phyloP scores from a whole-genome alignment of 2,797 vertebrate genomes.

The Poecilia velifera region DNA sequence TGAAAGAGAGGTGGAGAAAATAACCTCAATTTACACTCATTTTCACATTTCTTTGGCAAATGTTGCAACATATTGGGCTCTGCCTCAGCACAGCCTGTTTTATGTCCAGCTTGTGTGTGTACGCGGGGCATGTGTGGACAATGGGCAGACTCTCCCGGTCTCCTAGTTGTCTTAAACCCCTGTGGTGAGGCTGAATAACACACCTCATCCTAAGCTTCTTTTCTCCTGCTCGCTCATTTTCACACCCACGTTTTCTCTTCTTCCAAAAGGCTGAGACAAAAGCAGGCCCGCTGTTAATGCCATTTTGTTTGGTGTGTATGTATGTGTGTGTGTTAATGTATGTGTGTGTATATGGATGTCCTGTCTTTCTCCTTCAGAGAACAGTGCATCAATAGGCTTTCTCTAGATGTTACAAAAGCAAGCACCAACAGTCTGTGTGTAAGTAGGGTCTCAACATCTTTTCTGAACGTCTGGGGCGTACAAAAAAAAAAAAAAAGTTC shows the following conservation, averaged over 20 bases:
- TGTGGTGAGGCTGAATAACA: slow-evolving; percentile 84
- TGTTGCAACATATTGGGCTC: slow-evolving; percentile 79
- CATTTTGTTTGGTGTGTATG: slow-evolving; percentile 52
- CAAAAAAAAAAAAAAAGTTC: slow-evolving; percentile 11
- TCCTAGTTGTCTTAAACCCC: slow-evolving; percentile 79
- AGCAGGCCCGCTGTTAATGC: slow-evolving; percentile 64
- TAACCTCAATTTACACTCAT: slow-evolving; percentile 88
- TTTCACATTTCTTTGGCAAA: slow-evolving; percentile 86
- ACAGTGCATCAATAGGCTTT: slow-evolving; percentile 71
- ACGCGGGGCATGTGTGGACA: slow-evolving; percentile 77
- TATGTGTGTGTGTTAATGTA: slow-evolving; percentile 12
- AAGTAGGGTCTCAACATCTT: slow-evolving; percentile 5
- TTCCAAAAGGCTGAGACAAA: slow-evolving; percentile 79
- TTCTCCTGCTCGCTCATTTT: slow-evolving; percentile 75
- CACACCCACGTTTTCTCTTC: slow-evolving; percentile 72
- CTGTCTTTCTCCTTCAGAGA: slow-evolving; percentile 66
- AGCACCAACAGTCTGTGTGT: slow-evolving; percentile 52
- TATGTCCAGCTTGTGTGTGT: slow-evolving; percentile 53
- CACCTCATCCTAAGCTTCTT: slow-evolving; percentile 81
- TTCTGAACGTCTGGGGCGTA: slow-evolving; percentile 15
- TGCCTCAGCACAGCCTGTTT: slow-evolving; percentile 56
- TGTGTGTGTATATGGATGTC: slow-evolving; percentile 27
- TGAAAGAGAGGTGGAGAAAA: slow-evolving; percentile 75
- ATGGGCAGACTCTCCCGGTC: slow-evolving; percentile 80
- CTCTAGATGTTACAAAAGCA: slow-evolving; percentile 69